phyloP scores from a whole-genome alignment of 2,888 invertebrate genomes.

The Timandra comae region DNA sequence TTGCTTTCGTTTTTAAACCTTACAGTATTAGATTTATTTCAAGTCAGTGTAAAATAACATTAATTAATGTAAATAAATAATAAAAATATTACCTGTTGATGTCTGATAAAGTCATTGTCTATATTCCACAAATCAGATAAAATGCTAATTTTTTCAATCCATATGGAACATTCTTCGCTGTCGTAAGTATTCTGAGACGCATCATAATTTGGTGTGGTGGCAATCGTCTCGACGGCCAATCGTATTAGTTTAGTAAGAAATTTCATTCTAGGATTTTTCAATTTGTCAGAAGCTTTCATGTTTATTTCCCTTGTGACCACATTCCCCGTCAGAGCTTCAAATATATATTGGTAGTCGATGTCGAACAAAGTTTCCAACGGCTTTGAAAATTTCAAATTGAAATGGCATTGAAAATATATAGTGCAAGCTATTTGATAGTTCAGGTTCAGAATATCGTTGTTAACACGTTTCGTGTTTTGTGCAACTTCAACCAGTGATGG shows the following conservation, averaged over 20 bases:
- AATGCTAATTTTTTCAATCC: slow-evolving; percentile 84
- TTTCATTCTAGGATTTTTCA: slow-evolving; percentile 81
- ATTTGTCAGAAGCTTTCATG: slow-evolving; percentile 81
- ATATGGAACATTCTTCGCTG: slow-evolving; percentile 64
- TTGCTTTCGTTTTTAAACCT: too few species aligned
- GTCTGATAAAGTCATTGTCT: slow-evolving; percentile 82
- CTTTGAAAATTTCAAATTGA: slow-evolving; percentile 84
- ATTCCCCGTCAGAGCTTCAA: slow-evolving; percentile 60
- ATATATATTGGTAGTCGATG: slow-evolving; percentile 79
- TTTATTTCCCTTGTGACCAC: slow-evolving; percentile 73
- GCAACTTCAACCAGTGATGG: slow-evolving; percentile 87
- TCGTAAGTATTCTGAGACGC: slow-evolving; percentile 61
- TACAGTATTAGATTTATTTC: too few species aligned
- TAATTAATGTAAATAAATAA: too few species aligned
- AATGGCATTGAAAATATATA: slow-evolving; percentile 86
- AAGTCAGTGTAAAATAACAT: too few species aligned
- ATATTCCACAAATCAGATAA: slow-evolving; percentile 87
- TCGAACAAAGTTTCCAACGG: slow-evolving; percentile 87
- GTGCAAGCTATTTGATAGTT: slow-evolving; percentile 88
- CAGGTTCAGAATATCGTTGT: slow-evolving; percentile 85
- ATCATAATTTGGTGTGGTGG: slow-evolving; percentile 70
- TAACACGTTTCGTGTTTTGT: slow-evolving; percentile 83
- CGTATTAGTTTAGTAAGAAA: slow-evolving; percentile 85
- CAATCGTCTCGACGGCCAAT: slow-evolving; percentile 84
- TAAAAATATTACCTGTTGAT: slow-evolving; percentile 84